A percentile compares a stretch with the other conserved stretches of the same genome.
phyloP scores from a whole-genome alignment of 1,140 invertebrate genomes.

The Tigriopus japonicus region DNA sequence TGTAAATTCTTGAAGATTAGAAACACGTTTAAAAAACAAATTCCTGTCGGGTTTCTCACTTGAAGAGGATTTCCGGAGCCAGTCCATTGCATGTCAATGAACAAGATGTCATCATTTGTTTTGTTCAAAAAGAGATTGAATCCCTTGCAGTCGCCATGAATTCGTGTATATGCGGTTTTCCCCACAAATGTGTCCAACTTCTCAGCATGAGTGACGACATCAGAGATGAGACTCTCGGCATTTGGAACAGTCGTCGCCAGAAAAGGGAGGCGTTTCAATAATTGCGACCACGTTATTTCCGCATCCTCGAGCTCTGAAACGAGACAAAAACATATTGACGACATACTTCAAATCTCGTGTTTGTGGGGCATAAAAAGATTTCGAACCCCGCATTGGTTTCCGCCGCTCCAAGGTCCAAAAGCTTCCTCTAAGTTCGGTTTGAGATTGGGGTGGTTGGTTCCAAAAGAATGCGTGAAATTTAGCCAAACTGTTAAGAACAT shows the following conservation, averaged over 20 bases:
- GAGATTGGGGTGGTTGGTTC: background rate
- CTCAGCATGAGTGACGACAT: background rate
- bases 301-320: slow-evolving; percentile 3
- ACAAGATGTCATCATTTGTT: background rate
- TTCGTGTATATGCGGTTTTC: background rate
- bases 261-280: background rate
- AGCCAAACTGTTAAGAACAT: background rate
- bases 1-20: background rate
- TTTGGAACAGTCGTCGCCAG: background rate
- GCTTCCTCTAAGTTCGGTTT: background rate
- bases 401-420: slow-evolving; percentile 4
- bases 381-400: background rate
- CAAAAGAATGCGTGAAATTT: slow-evolving; percentile 8
- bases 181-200: background rate
- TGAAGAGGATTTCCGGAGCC: slow-evolving; percentile 9
- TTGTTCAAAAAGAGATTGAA: slow-evolving; percentile 7
- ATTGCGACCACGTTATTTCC: background rate
- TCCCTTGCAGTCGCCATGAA: slow-evolving; percentile 14
- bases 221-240: background rate
- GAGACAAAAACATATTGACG: background rate
- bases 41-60: background rate
- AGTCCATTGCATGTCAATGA: slow-evolving; percentile 15
- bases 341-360: too few relatives aligned
- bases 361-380: too few relatives aligned
- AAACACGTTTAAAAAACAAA: background rate